Evolutionary conservation across 2,888 invertebrate species (phyloP), one percentile per base, ranked within the genome.

Genomic region (Andrena chrysosceles): DNA sequence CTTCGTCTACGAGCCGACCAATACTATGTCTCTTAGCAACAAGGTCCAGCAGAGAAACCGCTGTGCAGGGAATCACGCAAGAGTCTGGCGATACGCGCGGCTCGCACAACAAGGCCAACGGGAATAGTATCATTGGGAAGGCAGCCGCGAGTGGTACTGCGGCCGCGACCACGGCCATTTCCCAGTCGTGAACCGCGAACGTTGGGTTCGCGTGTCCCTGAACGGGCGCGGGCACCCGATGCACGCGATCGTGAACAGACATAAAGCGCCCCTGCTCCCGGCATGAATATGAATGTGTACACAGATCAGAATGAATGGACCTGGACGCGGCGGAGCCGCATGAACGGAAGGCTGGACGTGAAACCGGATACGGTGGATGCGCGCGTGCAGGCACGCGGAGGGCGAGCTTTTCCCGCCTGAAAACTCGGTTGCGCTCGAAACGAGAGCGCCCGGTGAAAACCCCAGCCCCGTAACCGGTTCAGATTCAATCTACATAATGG

Each of bases 401-500:
- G 54, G 66, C 67, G 48, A 59, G 66, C 35, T 67, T 73, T 77
- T 56, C 68, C 72, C 69, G 78, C 70, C 75, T 84, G 89, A 87
- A 88, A 85, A 87, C 84, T 84, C 83, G 83, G 67, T 31, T 7
- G 49, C 74, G 87, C 68, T 70, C 77, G 82, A 77, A 87, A 84
- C 87, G 90, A 83, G 87, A 82, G 76, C 79, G 60, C 71, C 23
- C 84, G 83, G 77, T 87, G 89, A 83, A 88, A 87, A 87, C 79
- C 89, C 83, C 81, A 83, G 80, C 83, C 86, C 35, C 60, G 89
- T 89, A 91, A 91, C 90, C 91, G 90, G 90, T 90, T 73, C 89
- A 88, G 91, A 93, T 93, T 93, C 90, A 93, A 93, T 94, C 91
- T 93, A 91, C 93, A 93, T 93, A 93, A 94, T 93, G 93, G 93